Conservation (phyloP, 2,888 invertebrate species). For the Pseudococcus viburni region DNA sequence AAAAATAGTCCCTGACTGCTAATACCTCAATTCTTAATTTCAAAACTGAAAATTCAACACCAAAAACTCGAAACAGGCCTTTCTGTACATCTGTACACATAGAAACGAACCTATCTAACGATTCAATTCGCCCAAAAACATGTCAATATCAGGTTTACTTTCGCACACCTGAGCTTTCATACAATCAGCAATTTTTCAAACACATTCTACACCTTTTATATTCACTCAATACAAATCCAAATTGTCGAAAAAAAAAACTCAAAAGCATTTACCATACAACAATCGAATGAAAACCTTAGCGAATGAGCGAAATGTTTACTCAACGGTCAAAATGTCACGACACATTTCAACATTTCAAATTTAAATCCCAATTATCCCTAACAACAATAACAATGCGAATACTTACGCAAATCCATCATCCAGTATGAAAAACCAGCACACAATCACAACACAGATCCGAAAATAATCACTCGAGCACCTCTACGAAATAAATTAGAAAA, state of each 20-base stretch:
- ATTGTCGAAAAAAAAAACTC: background rate
- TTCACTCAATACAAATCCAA: background rate
- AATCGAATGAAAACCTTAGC: background rate
- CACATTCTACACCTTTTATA: background rate
- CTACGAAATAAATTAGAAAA: background rate
- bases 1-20: too few species aligned
- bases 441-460: constrained; percentile 23
- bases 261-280: background rate
- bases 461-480: constrained; percentile 11
- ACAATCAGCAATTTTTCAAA: background rate
- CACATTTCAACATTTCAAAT: background rate
- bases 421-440: background rate
- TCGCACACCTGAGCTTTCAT: background rate
- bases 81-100: too few species aligned
- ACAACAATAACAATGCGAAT: background rate
- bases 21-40: too few species aligned
- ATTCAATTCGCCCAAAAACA: background rate
- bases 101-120: too few species aligned
- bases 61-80: too few species aligned
- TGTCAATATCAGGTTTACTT: background rate
- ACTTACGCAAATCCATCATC: constrained; percentile 43
- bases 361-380: background rate
- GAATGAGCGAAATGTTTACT: background rate
- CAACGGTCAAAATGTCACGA: background rate
- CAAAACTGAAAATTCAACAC: too few species aligned